Conservation (phyloP, 2,888 invertebrate genomes). For the Watsonalla binaria region DNA sequence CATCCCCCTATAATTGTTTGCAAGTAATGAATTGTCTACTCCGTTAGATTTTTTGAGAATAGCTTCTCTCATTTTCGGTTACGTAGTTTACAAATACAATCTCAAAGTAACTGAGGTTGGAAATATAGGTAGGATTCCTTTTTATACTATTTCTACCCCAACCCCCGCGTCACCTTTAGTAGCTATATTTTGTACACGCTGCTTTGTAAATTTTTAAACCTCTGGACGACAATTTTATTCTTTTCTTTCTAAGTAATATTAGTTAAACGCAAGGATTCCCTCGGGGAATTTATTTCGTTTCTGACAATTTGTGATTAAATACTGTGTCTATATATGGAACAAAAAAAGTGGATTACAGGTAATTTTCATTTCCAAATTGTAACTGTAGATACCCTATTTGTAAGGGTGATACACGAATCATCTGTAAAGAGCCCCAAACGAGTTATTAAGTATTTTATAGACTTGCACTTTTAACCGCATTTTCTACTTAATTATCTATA, state of each 20-base stretch:
- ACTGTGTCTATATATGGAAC: no score
- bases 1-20: constrained; percentile 58
- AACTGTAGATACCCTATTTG: no score
- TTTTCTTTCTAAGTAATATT: neutral
- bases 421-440: no score
- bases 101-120: constrained; percentile 9
- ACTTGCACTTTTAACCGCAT: no score
- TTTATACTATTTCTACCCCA: constrained; percentile 22
- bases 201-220: neutral
- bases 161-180: constrained; percentile 19
- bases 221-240: neutral
- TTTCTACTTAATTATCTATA: no score
- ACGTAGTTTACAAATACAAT: constrained; percentile 6
- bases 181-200: neutral
- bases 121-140: constrained; percentile 11
- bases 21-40: constrained; percentile 43
- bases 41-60: constrained; percentile 43
- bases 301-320: neutral
- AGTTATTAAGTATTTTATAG: no score
- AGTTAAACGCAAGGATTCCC: neutral
- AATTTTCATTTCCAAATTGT: no score
- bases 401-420: no score
- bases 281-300: neutral
- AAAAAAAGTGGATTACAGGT: no score
- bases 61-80: constrained; percentile 30